A percentile compares a stretch with the other conserved stretches of the same genome.
These are phyloP conservation scores for Ceuthmochares aereus DNA, from an alignment of 2,113 vertebrate genomes.

Conservation along the genomic window DNA sequence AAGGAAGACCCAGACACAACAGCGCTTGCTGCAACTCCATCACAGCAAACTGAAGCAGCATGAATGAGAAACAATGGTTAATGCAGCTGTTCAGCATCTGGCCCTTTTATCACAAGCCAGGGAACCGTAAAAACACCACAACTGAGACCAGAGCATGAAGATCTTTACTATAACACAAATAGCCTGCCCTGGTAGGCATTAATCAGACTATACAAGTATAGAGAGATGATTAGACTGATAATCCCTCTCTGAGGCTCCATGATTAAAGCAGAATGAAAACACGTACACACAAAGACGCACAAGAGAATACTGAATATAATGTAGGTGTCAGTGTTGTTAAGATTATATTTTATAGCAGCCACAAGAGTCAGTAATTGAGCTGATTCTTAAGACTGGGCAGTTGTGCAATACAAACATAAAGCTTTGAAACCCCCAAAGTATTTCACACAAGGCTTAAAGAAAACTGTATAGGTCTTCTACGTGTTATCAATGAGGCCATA, in stretches of 20 bases:
- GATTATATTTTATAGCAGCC: not conserved
- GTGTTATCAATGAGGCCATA: rapidly evolving
- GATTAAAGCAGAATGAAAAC: constrained; percentile 57
- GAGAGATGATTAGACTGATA: constrained; percentile 53
- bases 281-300: constrained; percentile 6
- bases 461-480: not conserved
- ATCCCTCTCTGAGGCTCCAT: constrained; percentile 52
- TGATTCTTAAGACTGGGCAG: not conserved
- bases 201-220: constrained; percentile 32
- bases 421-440: not conserved
- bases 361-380: not conserved
- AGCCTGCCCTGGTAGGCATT: constrained; percentile 26
- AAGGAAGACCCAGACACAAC: not conserved
- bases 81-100: constrained; percentile 21
- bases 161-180: constrained; percentile 26
- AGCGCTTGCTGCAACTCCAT: not conserved
- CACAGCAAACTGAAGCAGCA: not conserved
- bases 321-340: not conserved
- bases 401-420: not conserved
- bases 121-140: constrained; percentile 26
- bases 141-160: not conserved
- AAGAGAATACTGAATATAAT: not conserved
- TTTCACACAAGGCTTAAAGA: not conserved
- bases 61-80: not conserved
- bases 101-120: constrained; percentile 16